A percentile compares a stretch with the other conserved stretches of the same genome.
Evolutionary conservation across 2,113 vertebrate genomes (phyloP).

Genomic region (Vulpes lagopus): DNA sequence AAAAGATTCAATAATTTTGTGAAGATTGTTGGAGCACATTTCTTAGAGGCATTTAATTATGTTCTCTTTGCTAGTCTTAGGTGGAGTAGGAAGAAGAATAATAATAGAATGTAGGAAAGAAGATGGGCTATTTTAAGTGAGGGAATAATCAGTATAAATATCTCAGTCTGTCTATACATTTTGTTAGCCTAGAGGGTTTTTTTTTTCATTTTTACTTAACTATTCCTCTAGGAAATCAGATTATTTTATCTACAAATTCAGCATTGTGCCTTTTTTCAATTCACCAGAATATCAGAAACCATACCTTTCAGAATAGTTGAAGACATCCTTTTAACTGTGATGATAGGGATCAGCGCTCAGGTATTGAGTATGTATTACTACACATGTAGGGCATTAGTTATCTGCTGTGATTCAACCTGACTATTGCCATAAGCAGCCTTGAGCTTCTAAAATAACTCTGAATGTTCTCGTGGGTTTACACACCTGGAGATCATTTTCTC

Average conservation of each 20-base stretch:
- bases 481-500: neutral
- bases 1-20: neutral
- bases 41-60: conserved; percentile 41
- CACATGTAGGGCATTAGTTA: neutral
- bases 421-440: neutral
- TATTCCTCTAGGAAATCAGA: conserved; percentile 15
- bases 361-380: neutral
- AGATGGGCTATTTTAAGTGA: neutral
- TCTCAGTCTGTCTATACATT: neutral
- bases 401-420: neutral
- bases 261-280: neutral
- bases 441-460: neutral
- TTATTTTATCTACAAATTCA: conserved; percentile 46
- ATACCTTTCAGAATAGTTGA: neutral
- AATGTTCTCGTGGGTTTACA: neutral
- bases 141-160: neutral
- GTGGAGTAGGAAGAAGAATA: neutral
- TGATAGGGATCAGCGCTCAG: neutral
- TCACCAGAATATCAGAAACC: neutral
- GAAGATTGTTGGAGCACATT: neutral
- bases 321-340: conserved; percentile 20
- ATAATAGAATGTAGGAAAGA: neutral
- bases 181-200: neutral
- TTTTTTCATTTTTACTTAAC: conserved; percentile 3
- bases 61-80: neutral